Evolutionary conservation across 2,113 vertebrate species (phyloP), one percentile per base, ranked within the genome.

Genomic region (Apodemus sylvaticus): DNA sequence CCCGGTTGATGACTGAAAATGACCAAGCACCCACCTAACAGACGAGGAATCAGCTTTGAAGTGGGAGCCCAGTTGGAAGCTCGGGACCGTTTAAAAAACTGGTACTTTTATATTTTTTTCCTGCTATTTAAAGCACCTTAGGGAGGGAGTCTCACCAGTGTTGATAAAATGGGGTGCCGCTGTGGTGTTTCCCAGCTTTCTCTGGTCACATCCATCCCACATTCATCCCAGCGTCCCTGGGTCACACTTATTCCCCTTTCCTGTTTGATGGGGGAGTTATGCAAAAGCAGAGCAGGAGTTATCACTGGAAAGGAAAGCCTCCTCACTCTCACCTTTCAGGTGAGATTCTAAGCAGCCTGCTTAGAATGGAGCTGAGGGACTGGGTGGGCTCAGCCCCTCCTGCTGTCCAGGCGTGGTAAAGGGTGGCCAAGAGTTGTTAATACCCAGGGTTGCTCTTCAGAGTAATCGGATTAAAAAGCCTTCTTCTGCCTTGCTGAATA

Each of bases 31-130:
- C 99, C 99, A 97, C 99, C 99, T 86, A 99, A 99, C 98, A 98
- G 99, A 98, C 98, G 99, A 98, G 99, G 99, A 97, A 99, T 99
- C 98, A 99, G 98, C 97, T 99, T 99, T 98, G 99, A 99, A 99
- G 99, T 99, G 96, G 99, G 99, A 98, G 99, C 99, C 98, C 99
- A 99, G 97, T 98, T 99, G 97, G 99, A 99, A 99, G 99, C 99
- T 87, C 98, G 99, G 97, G 99, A 99, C 99, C 99, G 98, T 97
- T 99, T 99, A 97, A 99, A 99, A 98, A 99, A 99, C 98, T 99
- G 99, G 99, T 99, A 99, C 98, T 98, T 99, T 98, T 98, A 97
- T 93, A 95, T 97, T 98, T 97, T 97, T 98, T 98, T 98, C 97
- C 97, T 98, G 77, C 97, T 98, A 64, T 98, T 96, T 97, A 97